Evolutionary conservation across 92 coral and sea anemone genomes (phyloP), one percentile per base, ranked within the genome.

Genomic region (Phenganax marumi): DNA sequence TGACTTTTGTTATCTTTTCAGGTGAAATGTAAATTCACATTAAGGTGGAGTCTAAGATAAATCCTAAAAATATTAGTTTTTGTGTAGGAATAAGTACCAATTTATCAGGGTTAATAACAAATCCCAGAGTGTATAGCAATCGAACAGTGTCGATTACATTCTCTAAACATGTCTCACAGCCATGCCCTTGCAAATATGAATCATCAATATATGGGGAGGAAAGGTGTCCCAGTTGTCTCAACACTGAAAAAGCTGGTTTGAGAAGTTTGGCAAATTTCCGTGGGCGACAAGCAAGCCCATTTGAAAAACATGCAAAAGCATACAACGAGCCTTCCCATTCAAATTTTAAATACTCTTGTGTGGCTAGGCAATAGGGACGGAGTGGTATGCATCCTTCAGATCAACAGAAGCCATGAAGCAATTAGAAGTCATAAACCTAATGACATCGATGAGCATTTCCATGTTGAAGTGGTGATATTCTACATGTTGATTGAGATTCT

Each of bases 231-330:
- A 48, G 64, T 65, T 81, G 86, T 65, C 79, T 58, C 85, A 68
- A 57, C 50, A 25, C 24, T n/a, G n/a, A n/a, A n/a, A n/a, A n/a
- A n/a, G n/a, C n/a, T n/a, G n/a, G n/a, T n/a, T n/a, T n/a, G n/a
- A n/a, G n/a, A n/a, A n/a, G n/a, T n/a, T n/a, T n/a, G n/a, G n/a
- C n/a, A n/a, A n/a, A n/a, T n/a, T n/a, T n/a, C n/a, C n/a, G n/a
- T n/a, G n/a, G n/a, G n/a, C n/a, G n/a, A n/a, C n/a, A n/a, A n/a
- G n/a, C n/a, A n/a, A n/a, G n/a, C n/a, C n/a, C n/a, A n/a, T n/a
- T n/a, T n/a, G n/a, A n/a, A n/a, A n/a, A n/a, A n/a, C 87, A 83
- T 47, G 79, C 86, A 86, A 73, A 82, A 66, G 62, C 79, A 75
- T 86, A 86, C 24, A 81, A 80, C 52, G 43, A 58, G 3, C 73